These are phyloP conservation scores for Dendroctonus valens DNA, from an alignment of 1,140 invertebrate species.

Conservation along the genomic window DNA sequence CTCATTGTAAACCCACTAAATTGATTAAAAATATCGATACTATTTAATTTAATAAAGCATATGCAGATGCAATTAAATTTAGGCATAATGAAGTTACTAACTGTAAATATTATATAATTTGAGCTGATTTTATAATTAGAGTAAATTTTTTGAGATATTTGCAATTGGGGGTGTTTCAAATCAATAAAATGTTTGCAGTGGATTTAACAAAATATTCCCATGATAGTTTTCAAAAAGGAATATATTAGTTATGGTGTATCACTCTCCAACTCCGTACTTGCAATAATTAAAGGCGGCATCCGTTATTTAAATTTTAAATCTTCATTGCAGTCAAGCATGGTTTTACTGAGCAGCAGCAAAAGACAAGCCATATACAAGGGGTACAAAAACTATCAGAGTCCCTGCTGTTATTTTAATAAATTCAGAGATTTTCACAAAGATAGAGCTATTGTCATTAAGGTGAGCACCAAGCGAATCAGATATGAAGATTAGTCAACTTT, in stretches of 20 bases:
- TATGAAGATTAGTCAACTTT: conserved; percentile 47
- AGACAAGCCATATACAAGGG: too few species aligned
- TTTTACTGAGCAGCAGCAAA: too few species aligned
- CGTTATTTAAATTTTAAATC: too few species aligned
- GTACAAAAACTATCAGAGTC: conserved; percentile 26
- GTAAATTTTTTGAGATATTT: too few species aligned
- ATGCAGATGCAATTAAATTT: too few species aligned
- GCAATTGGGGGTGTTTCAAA: too few species aligned
- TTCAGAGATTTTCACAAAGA: conserved; percentile 46
- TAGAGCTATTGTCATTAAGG: conserved; percentile 46
- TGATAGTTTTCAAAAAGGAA: conserved; percentile 44
- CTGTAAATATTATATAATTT: too few species aligned
- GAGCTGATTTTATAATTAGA: background rate
- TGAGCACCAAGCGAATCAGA: conserved; percentile 47
- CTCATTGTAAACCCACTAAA: conserved; percentile 1
- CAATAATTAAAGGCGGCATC: conserved; percentile 1
- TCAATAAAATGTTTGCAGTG: too few species aligned
- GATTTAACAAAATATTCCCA: conserved; percentile 38
- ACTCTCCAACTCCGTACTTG: conserved; percentile 43
- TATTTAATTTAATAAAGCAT: conserved; percentile 36
- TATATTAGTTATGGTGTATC: conserved; percentile 47
- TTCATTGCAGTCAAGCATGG: too few species aligned
- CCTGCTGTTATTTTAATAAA: conserved; percentile 46
- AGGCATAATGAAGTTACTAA: too few species aligned
- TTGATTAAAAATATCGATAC: conserved; percentile 9